These are phyloP conservation scores for Cephonodes hylas DNA, from an alignment of 2,888 invertebrate species.

Conservation along the genomic window DNA sequence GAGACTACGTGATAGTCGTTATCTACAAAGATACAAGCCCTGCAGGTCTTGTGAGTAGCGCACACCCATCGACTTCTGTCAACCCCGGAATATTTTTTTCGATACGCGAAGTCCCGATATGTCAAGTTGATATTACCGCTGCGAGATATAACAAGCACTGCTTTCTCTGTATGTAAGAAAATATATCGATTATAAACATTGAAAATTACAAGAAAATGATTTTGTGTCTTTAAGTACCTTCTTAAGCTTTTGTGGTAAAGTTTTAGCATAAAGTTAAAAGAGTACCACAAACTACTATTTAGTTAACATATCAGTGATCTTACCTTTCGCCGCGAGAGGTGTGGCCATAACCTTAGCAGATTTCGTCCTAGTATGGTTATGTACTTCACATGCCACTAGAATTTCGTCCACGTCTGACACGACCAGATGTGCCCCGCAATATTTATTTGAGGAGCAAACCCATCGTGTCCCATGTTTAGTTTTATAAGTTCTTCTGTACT, in stretches of 20 bases:
- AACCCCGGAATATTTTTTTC: constrained; percentile 38
- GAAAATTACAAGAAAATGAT: background rate
- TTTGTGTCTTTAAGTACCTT: background rate
- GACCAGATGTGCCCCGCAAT: constrained; percentile 37
- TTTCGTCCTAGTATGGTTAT: constrained; percentile 21
- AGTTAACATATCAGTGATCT: background rate
- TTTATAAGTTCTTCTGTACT: constrained; percentile 34
- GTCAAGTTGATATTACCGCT: constrained; percentile 51
- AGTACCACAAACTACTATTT: no score
- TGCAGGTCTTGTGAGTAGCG: constrained; percentile 46
- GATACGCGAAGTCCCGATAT: constrained; percentile 44
- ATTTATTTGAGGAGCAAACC: constrained; percentile 32
- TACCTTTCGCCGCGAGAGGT: background rate
- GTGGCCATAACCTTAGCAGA: constrained; percentile 9
- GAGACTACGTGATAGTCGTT: constrained; percentile 34
- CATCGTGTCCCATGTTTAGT: constrained; percentile 38
- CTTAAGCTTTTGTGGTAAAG: no score
- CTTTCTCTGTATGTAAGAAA: constrained; percentile 29
- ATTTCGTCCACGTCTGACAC: constrained; percentile 41
- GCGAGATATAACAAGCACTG: constrained; percentile 39
- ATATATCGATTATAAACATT: constrained; percentile 10
- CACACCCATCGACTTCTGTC: constrained; percentile 45
- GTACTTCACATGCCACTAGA: constrained; percentile 28
- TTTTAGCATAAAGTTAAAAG: no score
- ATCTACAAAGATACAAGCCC: constrained; percentile 43